Evolutionary conservation across 2,113 vertebrate genomes (phyloP), one percentile per base, ranked within the genome.

Genomic region (Ochotona princeps): DNA sequence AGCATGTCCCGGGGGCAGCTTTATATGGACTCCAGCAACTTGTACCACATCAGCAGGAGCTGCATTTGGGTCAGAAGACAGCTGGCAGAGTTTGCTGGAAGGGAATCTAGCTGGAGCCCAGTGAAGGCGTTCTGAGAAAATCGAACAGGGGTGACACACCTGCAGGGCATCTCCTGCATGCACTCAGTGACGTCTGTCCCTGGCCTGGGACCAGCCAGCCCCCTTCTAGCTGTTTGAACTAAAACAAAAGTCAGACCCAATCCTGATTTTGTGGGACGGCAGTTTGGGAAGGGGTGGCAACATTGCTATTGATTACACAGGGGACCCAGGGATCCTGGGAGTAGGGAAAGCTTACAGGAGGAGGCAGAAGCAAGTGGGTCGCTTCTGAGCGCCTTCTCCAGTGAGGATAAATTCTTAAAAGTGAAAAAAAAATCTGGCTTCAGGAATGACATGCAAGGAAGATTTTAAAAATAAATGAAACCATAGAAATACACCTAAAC

Each of bases 391-490:
- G 74, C 12, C 54, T 14, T 57, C 23, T 0, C 14, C 72, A 44
- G 54, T 49, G 60, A 89, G 79, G 61, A 67, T 83, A 47, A 89
- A 89, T 65, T 10, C 18, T 90, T 90, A 67, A 74, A 83, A 90
- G 67, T 49, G 32, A 89, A 81, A 92, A 90, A 23, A 83, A 44
- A 51, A 79, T 38, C n/a, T 72, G 38, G 47, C 5, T 12, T 81
- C 5, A 72, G 25, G 51, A 83, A 2, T 81, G 73, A 35, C 81
- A 89, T 60, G 92, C 15, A 72, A 49, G 30, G 28, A 95, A 83
- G 91, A 67, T 30, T 49, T 75, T 51, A 72, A 87, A 87, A 74
- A 70, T 32, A 89, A 75, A 63, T 54, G 21, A 89, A 93, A 75
- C 49, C 30, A 44, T 17, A 83, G 38, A 44, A 83, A 60, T n/a